phyloP scores from a whole-genome alignment of 1,140 invertebrate genomes.

The Trichonephila clavata region DNA sequence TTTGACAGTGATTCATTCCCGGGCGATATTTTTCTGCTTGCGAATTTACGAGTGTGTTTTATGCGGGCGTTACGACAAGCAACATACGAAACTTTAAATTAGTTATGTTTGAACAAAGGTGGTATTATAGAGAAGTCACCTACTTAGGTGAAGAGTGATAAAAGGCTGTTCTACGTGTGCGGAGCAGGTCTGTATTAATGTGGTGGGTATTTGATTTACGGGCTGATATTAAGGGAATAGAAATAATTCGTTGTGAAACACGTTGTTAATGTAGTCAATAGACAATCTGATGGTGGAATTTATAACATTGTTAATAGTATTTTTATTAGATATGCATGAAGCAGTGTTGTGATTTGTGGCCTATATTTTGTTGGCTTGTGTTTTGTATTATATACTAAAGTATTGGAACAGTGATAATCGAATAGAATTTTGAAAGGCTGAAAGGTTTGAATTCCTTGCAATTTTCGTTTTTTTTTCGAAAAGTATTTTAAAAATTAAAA shows the following conservation, averaged over 20 bases:
- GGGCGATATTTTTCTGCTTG: neutral
- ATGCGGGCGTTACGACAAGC: neutral
- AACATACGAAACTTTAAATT: constrained; percentile 6
- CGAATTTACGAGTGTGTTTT: neutral
- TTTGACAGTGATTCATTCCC: neutral
- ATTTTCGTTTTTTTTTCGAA: no score
- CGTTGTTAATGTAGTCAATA: neutral
- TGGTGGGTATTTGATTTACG: neutral
- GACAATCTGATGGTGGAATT: neutral
- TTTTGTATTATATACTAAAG: neutral
- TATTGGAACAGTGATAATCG: neutral
- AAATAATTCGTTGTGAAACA: neutral
- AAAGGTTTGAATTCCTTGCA: no score
- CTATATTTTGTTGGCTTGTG: no score
- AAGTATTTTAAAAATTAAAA: no score
- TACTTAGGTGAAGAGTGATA: constrained; percentile 13
- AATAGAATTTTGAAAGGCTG: no score
- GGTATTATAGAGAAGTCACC: neutral
- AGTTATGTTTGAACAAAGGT: constrained; percentile 12
- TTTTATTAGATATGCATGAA: neutral
- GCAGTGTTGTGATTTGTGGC: neutral
- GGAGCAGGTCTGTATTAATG: neutral
- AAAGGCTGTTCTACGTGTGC: neutral
- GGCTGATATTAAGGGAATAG: neutral
- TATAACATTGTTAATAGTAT: neutral